These are phyloP conservation scores for Coturnix japonica DNA, from an alignment of 2,113 vertebrate genomes.

Conservation along the genomic window DNA sequence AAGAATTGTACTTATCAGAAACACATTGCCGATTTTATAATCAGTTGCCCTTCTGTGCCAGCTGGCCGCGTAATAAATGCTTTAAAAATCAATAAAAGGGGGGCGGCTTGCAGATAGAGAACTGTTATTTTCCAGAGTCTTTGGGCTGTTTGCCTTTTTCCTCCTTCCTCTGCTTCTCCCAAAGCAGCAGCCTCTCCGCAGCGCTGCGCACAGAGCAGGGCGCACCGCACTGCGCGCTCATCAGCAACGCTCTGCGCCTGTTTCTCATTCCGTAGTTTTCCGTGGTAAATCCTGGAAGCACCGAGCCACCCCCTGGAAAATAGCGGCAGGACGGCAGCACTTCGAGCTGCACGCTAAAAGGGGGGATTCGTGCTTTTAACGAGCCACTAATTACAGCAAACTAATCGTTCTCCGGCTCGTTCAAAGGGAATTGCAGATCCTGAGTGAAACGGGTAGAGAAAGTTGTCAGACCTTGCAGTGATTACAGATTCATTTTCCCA, in stretches of 20 bases:
- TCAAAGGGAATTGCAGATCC: not conserved
- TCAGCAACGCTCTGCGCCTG: fast-evolving
- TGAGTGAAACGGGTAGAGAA: not conserved
- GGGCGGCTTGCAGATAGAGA: not conserved
- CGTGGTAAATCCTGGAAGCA: fast-evolving
- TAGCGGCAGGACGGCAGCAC: fast-evolving
- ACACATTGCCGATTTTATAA: conserved; percentile 70
- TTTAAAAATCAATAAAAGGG: conserved; percentile 34
- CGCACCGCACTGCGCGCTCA: too few relatives aligned
- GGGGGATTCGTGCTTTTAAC: not conserved
- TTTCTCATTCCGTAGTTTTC: fast-evolving
- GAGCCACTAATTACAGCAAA: not conserved
- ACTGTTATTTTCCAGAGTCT: not conserved
- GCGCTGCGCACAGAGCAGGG: not conserved
- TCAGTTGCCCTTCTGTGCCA: conserved; percentile 37
- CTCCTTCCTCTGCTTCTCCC: fast-evolving
- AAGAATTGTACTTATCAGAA: conserved; percentile 73
- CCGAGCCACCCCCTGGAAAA: not conserved
- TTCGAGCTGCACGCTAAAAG: not conserved
- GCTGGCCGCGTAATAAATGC: conserved; percentile 40
- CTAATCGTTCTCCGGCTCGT: not conserved
- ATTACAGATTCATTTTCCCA: not conserved
- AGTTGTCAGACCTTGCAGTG: not conserved
- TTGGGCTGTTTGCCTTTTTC: not conserved
- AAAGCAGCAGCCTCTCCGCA: not conserved